These are phyloP conservation scores for Hydrophis major DNA, from an alignment of 2,797 vertebrate species.

Conservation along the genomic window DNA sequence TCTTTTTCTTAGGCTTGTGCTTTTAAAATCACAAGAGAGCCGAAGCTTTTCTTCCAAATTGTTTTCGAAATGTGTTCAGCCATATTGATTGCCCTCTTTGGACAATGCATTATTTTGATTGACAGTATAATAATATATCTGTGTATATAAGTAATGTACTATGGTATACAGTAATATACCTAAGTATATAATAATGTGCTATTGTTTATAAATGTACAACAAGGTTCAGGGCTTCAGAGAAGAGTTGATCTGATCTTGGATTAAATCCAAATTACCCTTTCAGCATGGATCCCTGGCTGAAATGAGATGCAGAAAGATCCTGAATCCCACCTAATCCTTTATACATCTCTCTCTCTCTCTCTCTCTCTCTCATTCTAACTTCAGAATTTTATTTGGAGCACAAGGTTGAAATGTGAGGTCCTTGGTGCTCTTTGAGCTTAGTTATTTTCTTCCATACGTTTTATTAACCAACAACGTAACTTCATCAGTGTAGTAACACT, in stretches of 20 bases:
- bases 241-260: background rate
- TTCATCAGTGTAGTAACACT: background rate
- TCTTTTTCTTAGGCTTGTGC: background rate
- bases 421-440: background rate
- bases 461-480: background rate
- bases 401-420: background rate
- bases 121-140: background rate
- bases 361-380: background rate
- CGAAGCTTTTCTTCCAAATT: background rate
- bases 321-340: background rate
- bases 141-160: background rate
- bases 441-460: background rate
- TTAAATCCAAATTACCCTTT: background rate
- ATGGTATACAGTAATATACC: background rate
- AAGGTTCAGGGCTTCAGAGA: background rate
- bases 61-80: background rate
- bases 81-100: background rate
- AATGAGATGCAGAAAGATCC: background rate
- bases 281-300: background rate
- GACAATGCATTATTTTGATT: background rate
- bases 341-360: too few species aligned
- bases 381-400: background rate
- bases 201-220: background rate
- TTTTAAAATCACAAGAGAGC: background rate
- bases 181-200: background rate